These are phyloP conservation scores for Bombus cullumanus DNA, from an alignment of 1,140 invertebrate species.

Conservation along the genomic window DNA sequence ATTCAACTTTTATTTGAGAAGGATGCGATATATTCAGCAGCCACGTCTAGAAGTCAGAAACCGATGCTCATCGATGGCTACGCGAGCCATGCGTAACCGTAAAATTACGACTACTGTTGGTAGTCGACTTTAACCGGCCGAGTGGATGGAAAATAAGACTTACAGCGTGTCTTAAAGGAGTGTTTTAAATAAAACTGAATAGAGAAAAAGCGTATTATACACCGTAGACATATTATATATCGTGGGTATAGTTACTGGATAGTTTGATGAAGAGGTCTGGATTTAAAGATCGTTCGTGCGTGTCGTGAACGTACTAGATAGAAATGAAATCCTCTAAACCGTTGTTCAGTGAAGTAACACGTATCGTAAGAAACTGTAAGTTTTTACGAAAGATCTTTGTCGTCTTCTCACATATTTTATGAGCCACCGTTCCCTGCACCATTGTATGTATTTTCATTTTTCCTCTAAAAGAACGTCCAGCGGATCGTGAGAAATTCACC, in stretches of 20 bases:
- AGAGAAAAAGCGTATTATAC: neutral
- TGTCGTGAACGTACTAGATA: neutral
- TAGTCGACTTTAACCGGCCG: neutral
- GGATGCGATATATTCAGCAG: slow-evolving; percentile 75
- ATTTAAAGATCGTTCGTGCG: slow-evolving; percentile 1
- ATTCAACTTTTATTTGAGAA: slow-evolving; percentile 77
- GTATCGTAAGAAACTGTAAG: neutral
- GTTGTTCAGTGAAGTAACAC: neutral
- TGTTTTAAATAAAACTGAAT: neutral
- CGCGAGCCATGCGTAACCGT: slow-evolving; percentile 33
- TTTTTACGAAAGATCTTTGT: slow-evolving; percentile 17
- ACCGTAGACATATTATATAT: neutral
- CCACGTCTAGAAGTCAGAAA: slow-evolving; percentile 58
- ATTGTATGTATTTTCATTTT: slow-evolving; percentile 56
- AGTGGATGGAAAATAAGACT: slow-evolving; percentile 6
- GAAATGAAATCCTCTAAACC: neutral
- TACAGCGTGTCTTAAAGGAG: neutral
- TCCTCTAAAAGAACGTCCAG: slow-evolving; percentile 55
- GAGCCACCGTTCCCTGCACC: slow-evolving; percentile 10
- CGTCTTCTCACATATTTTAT: slow-evolving; percentile 58
- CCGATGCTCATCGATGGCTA: slow-evolving; percentile 50
- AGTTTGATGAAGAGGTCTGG: neutral
- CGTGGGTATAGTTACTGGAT: neutral
- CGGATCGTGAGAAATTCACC: slow-evolving; percentile 65
- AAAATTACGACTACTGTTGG: slow-evolving; percentile 44